phyloP scores from a whole-genome alignment of 2,113 vertebrate species.

The Cyrtonyx montezumae region DNA sequence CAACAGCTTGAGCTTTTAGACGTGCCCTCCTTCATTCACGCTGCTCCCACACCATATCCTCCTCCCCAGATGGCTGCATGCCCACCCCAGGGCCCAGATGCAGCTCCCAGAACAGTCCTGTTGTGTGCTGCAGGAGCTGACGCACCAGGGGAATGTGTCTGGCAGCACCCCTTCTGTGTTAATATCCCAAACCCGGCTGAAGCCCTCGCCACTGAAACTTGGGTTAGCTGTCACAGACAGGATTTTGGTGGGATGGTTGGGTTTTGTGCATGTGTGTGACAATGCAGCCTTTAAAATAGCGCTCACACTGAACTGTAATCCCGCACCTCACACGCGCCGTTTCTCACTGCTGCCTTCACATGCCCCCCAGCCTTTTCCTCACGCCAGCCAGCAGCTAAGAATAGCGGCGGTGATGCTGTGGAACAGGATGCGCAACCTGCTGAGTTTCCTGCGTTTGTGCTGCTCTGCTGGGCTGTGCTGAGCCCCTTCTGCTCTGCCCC shows the following conservation, averaged over 20 bases:
- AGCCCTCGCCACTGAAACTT: not conserved
- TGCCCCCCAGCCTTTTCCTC: not conserved
- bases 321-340: not conserved
- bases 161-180: not conserved
- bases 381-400: slow-evolving; percentile 32
- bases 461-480: not conserved
- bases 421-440: slow-evolving; percentile 63
- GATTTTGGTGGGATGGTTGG: not conserved
- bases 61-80: not conserved
- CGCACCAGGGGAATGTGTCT: no score
- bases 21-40: rapidly evolving
- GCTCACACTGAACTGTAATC: not conserved
- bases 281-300: not conserved
- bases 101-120: not conserved
- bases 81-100: not conserved
- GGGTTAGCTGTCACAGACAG: not conserved
- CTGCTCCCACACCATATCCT: not conserved
- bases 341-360: not conserved
- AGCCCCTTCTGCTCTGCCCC: not conserved
- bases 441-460: slow-evolving; percentile 61
- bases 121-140: not conserved
- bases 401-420: not conserved
- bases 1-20: not conserved
- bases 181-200: not conserved
- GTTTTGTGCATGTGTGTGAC: no score